These are phyloP conservation scores for Harmothoe impar DNA, from an alignment of 2,888 invertebrate genomes.

Conservation along the genomic window DNA sequence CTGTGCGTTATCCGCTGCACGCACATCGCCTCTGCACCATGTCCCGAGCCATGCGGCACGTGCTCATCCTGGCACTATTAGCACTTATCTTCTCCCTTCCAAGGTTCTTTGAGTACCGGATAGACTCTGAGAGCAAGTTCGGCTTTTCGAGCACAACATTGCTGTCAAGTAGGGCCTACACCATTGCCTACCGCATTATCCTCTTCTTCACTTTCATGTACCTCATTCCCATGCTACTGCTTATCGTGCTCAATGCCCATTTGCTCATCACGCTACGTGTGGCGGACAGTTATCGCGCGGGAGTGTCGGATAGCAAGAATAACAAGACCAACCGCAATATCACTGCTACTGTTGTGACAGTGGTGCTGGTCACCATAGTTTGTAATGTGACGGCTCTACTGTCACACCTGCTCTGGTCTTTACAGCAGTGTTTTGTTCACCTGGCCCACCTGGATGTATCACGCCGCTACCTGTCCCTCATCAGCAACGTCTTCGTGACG, in stretches of 20 bases:
- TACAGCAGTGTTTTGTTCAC: slow-evolving; percentile 64
- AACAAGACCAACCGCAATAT: slow-evolving; percentile 58
- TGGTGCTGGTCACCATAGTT: slow-evolving; percentile 68
- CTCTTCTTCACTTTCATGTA: slow-evolving; percentile 69
- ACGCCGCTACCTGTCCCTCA: slow-evolving; percentile 65
- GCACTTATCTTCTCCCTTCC: slow-evolving; percentile 68
- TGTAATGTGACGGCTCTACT: slow-evolving; percentile 70
- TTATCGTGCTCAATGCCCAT: slow-evolving; percentile 69
- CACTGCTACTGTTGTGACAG: slow-evolving; percentile 67
- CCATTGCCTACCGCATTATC: slow-evolving; percentile 68
- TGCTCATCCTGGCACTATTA: slow-evolving; percentile 64
- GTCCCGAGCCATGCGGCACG: slow-evolving; percentile 64
- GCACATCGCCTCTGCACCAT: slow-evolving; percentile 70
- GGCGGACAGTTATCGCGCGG: slow-evolving; percentile 49
- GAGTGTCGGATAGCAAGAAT: slow-evolving; percentile 44
- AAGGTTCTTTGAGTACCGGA: slow-evolving; percentile 68
- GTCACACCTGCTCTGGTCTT: slow-evolving; percentile 68
- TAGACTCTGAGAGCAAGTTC: not conserved
- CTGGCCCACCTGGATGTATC: slow-evolving; percentile 62
- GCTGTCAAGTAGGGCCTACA: slow-evolving; percentile 67
- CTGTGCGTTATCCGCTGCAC: slow-evolving; percentile 70
- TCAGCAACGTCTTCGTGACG: slow-evolving; percentile 71
- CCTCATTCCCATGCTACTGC: slow-evolving; percentile 68
- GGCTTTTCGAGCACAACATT: slow-evolving; percentile 58
- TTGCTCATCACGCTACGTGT: slow-evolving; percentile 65